These are phyloP conservation scores for Lepus timidus DNA, from an alignment of 2,113 vertebrate species.

Conservation along the genomic window DNA sequence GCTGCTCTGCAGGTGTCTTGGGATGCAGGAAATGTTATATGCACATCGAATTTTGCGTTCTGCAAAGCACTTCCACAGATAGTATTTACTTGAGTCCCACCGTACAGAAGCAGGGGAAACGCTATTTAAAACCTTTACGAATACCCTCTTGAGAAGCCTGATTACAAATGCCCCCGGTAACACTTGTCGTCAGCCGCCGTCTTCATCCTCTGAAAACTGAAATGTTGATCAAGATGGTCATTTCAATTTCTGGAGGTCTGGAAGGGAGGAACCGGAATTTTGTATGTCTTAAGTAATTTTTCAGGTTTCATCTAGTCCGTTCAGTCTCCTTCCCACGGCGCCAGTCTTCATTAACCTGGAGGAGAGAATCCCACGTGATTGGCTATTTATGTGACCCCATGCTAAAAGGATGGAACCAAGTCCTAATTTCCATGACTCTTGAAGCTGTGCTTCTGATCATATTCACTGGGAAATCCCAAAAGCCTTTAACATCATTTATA, in stretches of 20 bases:
- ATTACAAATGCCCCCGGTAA: neutral
- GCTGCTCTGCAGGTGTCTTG: conserved; percentile 51
- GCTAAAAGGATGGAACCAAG: neutral
- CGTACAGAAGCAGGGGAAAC: neutral
- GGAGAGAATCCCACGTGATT: neutral
- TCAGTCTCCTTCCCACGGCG: neutral
- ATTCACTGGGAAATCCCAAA: neutral
- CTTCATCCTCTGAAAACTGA: conserved; percentile 65
- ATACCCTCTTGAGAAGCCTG: neutral
- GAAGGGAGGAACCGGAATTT: neutral
- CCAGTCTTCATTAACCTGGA: neutral
- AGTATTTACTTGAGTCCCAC: conserved; percentile 19
- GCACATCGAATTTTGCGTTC: conserved; percentile 31
- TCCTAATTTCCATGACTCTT: neutral
- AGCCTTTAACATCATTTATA: neutral
- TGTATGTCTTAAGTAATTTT: neutral
- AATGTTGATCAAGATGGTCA: conserved; percentile 68
- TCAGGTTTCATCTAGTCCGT: neutral
- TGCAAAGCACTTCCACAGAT: neutral
- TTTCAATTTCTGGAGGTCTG: conserved; percentile 25
- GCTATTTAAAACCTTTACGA: neutral
- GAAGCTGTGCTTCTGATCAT: neutral
- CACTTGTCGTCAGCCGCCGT: neutral
- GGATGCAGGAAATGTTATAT: neutral
- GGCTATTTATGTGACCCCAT: neutral